Conservation (phyloP, 2,888 invertebrate genomes). For the Trissoscelio sp. region DNA sequence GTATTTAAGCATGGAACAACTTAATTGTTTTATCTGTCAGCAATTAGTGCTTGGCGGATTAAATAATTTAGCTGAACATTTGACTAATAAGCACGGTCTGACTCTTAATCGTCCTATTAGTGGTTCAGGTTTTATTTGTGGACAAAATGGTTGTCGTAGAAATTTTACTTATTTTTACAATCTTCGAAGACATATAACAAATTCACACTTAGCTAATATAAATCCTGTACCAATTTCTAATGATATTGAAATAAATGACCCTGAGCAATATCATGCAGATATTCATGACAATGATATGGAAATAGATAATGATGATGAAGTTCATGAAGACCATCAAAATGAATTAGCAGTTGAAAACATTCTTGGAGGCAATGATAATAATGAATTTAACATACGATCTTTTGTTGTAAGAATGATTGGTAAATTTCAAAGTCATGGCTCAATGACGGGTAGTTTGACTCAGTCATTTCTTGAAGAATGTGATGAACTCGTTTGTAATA, state of each 20-base stretch:
- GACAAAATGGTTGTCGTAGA: constrained; percentile 42
- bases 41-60: background rate
- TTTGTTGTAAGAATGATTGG: constrained; percentile 41
- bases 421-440: constrained; percentile 46
- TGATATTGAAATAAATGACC: background rate
- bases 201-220: constrained; percentile 6
- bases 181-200: constrained; percentile 43
- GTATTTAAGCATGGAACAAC: background rate
- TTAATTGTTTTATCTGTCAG: constrained; percentile 30
- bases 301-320: background rate
- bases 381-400: constrained; percentile 15
- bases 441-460: constrained; percentile 54
- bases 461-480: constrained; percentile 35
- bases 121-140: constrained; percentile 42
- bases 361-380: background rate
- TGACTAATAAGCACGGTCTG: too few species aligned
- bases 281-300: too few species aligned
- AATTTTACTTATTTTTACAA: constrained; percentile 39
- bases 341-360: background rate
- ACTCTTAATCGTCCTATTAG: too few species aligned
- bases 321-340: background rate
- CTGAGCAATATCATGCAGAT: too few species aligned
- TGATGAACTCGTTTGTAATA: constrained; percentile 33
- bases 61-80: too few species aligned
- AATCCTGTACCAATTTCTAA: constrained; percentile 13